These are phyloP conservation scores for Myodes glareolus DNA, from an alignment of 2,113 vertebrate genomes.

Conservation along the genomic window DNA sequence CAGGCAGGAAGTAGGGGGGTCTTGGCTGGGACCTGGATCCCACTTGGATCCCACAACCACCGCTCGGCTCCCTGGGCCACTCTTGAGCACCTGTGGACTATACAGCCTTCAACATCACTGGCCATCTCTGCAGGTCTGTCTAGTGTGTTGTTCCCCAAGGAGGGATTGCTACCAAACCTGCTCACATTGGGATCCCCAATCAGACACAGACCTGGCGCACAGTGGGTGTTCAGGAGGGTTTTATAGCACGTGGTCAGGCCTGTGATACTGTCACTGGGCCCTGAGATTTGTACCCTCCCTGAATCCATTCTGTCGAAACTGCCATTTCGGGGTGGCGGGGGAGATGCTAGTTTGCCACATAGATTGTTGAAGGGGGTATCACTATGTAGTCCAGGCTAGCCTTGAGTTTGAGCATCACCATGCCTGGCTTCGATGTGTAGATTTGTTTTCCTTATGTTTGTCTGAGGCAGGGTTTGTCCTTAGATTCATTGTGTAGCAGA, in stretches of 20 bases:
- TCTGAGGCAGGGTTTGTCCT: neutral
- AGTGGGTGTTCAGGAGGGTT: neutral
- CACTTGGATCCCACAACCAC: neutral
- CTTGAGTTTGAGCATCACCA: neutral
- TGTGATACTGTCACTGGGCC: neutral
- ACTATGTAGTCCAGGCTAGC: neutral
- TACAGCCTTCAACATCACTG: neutral
- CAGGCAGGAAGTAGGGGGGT: neutral
- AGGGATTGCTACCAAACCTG: neutral
- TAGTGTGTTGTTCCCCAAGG: neutral
- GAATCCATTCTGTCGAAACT: rapidly evolving
- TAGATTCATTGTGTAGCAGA: neutral
- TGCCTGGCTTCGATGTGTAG: neutral
- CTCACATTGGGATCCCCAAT: neutral
- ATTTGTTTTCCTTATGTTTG: neutral
- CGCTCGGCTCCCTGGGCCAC: neutral
- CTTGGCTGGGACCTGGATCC: neutral
- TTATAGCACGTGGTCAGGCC: neutral
- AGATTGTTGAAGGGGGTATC: neutral
- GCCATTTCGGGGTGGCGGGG: too few species aligned
- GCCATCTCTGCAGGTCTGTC: neutral
- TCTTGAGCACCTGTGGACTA: neutral
- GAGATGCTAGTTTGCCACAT: neutral
- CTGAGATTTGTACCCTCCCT: neutral
- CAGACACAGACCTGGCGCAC: neutral